Conservation (phyloP, 2,113 vertebrate species). For the Paracanthobrama guichenoti region DNA sequence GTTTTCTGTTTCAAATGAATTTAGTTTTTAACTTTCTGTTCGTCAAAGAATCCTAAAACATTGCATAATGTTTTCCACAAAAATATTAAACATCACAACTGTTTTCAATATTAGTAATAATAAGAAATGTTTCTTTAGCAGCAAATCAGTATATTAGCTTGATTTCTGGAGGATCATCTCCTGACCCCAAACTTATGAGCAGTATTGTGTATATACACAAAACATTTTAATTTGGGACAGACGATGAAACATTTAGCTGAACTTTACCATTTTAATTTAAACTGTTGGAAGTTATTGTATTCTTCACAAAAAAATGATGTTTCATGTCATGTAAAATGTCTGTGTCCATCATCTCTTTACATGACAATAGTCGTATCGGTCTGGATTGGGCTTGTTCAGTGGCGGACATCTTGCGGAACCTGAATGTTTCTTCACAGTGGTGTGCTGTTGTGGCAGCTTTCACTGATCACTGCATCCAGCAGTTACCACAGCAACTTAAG, state of each 20-base stretch:
- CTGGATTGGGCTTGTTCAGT: constrained; percentile 97
- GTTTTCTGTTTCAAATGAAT: too few species aligned
- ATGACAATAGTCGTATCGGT: constrained; percentile 82
- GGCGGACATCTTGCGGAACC: constrained; percentile 88
- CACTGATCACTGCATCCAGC: constrained; percentile 89
- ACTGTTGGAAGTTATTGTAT: neutral
- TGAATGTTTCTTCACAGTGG: constrained; percentile 87
- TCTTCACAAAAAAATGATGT: neutral
- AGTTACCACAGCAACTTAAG: constrained; percentile 88
- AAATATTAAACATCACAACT: neutral
- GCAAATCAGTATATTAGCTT: neutral
- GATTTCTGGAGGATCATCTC: neutral
- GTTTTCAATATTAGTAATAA: neutral
- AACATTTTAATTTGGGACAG: neutral
- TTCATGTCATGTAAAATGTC: neutral
- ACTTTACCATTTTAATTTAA: neutral
- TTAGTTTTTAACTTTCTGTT: too few species aligned
- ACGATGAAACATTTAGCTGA: neutral
- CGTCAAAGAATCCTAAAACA: too few species aligned
- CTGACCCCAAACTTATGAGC: neutral
- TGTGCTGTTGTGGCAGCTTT: constrained; percentile 83
- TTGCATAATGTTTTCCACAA: neutral
- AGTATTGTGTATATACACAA: too few species aligned
- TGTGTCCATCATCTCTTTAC: neutral
- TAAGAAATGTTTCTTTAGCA: neutral